phyloP scores from a whole-genome alignment of 2,113 vertebrate genomes.

The Gallinago undulata region DNA sequence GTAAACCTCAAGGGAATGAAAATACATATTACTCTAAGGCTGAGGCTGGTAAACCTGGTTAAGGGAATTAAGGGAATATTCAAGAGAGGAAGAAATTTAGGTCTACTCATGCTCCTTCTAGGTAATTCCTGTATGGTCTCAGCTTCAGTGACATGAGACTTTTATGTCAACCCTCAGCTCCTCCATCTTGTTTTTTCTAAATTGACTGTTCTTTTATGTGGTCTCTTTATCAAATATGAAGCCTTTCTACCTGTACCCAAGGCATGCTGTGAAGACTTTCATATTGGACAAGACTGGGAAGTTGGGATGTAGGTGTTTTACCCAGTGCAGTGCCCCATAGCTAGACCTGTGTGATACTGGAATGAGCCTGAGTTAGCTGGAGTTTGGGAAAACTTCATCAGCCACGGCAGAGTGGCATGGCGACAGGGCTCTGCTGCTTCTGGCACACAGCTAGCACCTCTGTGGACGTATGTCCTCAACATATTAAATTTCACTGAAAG shows the following conservation, averaged over 20 bases:
- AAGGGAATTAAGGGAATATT: not conserved
- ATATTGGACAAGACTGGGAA: not conserved
- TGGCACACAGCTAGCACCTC: not conserved
- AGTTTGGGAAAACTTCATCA: not conserved
- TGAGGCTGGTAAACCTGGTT: not conserved
- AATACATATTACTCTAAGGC: accelerated
- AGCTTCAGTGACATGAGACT: not conserved
- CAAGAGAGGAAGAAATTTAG: not conserved
- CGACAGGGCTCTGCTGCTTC: not conserved
- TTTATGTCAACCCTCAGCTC: not conserved
- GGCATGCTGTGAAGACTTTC: not conserved
- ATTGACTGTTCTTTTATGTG: not conserved
- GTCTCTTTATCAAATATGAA: not conserved
- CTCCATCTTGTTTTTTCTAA: not conserved
- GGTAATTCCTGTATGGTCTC: not conserved
- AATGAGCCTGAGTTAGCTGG: not conserved
- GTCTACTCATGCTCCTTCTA: not conserved
- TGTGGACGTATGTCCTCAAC: not conserved
- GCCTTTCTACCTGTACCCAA: not conserved
- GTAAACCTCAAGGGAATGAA: not conserved
- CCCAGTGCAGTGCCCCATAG: not conserved
- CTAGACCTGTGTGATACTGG: not conserved
- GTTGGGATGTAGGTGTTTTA: not conserved
- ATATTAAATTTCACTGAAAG: not conserved
- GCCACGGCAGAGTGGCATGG: not conserved